Base-by-base conservation (phyloP, 2,113 vertebrate species). In the Lathamus discolor region DNA sequence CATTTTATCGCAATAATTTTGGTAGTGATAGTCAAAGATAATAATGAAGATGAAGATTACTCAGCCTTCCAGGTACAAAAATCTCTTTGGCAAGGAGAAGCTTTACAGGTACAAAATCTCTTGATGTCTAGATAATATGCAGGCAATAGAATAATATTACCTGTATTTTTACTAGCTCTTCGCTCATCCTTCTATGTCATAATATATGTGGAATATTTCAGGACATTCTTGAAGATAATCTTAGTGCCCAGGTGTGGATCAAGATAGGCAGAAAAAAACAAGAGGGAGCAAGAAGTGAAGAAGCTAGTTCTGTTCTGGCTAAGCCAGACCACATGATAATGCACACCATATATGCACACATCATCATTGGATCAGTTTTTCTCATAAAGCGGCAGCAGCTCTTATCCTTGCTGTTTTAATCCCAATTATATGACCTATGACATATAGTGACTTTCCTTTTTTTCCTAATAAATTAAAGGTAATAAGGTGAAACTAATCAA, bases 401-500 rank as follows among this genome's bases (percentile, higher is more conserved):
- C 73, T 83, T 86, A 75, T 17, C 59, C 73, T 93, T 6, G 0
- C 25, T 81, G 68, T 10, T 91, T 97, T 95, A 66, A 91, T 94
- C 85, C 89, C 72, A 70, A 14, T 86, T 95, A 49, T 46, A 63
- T 95, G 96, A 80, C 94, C 93, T 89, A 78, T 82, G 68, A 29
- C 81, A 91, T 57, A 69, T 8, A 90, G 43, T 73, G 96, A 83
- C 93, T 88, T 90, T 25, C 49, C 9, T 92, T 95, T 90, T 86
- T 85, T 64, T 31, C 80, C 66, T 90, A 88, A 96, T 95, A 95
- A 97, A 93, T 95, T 96, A 93, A 95, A 95, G 72, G 43, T 90
- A 97, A 97, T 94, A 95, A 95, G 39, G 95, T 95, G 94, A 97
- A 96, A 96, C 97, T 97, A 97, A 97, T 97, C 94, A 91, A 96